phyloP scores from a whole-genome alignment of 2,888 invertebrate species.

The Morinoia aosen region DNA sequence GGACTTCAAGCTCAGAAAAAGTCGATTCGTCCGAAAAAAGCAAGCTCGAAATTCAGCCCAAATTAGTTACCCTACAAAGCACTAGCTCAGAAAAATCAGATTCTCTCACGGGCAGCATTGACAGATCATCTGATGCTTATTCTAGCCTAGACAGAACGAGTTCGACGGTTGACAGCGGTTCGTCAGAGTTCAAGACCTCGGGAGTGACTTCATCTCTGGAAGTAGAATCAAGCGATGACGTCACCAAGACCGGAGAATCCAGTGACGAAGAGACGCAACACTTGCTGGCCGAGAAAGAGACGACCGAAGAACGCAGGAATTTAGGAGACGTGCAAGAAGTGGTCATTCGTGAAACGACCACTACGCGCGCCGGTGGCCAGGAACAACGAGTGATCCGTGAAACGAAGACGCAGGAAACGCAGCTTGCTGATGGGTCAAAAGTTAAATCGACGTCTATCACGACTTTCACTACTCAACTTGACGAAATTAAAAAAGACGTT shows the following conservation, averaged over 20 bases:
- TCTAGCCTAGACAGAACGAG: conserved; percentile 41
- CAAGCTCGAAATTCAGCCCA: background rate
- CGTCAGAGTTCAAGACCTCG: conserved; percentile 19
- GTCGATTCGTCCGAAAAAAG: conserved; percentile 9
- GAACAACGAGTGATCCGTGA: conserved; percentile 64
- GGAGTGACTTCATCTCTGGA: conserved; percentile 46
- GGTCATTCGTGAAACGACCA: conserved; percentile 61
- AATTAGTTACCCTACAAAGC: background rate
- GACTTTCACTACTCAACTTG: conserved; percentile 66
- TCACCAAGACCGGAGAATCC: conserved; percentile 62
- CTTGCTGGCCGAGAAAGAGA: conserved; percentile 43
- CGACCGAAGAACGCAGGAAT: conserved; percentile 61
- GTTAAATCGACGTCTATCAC: conserved; percentile 67
- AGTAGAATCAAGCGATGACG: conserved; percentile 59
- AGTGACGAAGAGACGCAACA: conserved; percentile 58
- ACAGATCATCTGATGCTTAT: conserved; percentile 26
- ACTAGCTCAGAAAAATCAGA: conserved; percentile 48
- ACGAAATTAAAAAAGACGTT: conserved; percentile 55
- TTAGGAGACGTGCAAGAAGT: conserved; percentile 64
- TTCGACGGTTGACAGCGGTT: conserved; percentile 23
- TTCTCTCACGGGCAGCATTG: conserved; percentile 41
- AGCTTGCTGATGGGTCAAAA: conserved; percentile 65
- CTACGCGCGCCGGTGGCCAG: conserved; percentile 62
- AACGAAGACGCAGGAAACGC: conserved; percentile 66
- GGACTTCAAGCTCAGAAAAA: background rate